phyloP scores from a whole-genome alignment of 2,888 invertebrate species.

The Chrysina gloriosa region DNA sequence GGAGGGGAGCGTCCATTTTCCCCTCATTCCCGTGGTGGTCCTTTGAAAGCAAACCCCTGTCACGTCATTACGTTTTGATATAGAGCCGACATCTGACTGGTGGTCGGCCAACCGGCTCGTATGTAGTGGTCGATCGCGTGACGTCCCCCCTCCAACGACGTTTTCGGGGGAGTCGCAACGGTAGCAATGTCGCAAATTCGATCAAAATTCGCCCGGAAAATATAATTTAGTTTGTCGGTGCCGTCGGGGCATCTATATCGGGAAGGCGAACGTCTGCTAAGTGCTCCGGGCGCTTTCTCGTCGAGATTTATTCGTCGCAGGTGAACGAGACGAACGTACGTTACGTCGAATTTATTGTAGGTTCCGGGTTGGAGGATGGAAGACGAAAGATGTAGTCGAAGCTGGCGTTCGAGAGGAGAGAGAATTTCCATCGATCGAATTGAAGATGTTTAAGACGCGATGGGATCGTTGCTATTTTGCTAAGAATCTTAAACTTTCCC shows the following conservation, averaged over 20 bases:
- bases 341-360: slow-evolving; percentile 18
- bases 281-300: neutral
- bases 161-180: too few relatives aligned
- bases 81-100: slow-evolving; percentile 24
- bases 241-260: neutral
- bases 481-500: too few relatives aligned
- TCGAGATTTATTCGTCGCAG: slow-evolving; percentile 25
- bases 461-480: too few relatives aligned
- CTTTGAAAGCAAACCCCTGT: slow-evolving; percentile 35
- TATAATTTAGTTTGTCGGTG: slow-evolving; percentile 1
- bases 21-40: neutral
- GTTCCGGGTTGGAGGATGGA: neutral
- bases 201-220: neutral
- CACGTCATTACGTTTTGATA: slow-evolving; percentile 33
- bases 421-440: too few relatives aligned
- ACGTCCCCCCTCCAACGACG: slow-evolving; percentile 11
- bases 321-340: slow-evolving; percentile 20
- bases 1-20: too few relatives aligned
- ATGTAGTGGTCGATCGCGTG: too few relatives aligned
- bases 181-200: too few relatives aligned
- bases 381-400: neutral
- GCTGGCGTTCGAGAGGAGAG: too few relatives aligned
- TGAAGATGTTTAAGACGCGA: too few relatives aligned
- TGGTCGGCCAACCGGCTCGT: too few relatives aligned
- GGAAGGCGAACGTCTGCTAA: neutral